Conservation (phyloP, 2,888 invertebrate genomes). For the Macrosoma leucophasiata region DNA sequence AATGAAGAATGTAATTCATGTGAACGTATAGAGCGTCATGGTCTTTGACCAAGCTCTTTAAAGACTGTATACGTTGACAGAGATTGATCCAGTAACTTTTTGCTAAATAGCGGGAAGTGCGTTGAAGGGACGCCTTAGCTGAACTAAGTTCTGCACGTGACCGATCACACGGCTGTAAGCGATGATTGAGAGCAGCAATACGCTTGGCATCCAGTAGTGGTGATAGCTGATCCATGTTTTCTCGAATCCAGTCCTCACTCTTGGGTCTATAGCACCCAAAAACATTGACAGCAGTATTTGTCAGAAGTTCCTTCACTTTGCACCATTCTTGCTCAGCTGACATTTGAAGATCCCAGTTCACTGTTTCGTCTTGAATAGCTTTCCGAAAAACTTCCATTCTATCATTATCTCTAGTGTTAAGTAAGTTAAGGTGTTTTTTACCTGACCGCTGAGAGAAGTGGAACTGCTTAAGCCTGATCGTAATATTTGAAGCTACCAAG, state of each 20-base stretch:
- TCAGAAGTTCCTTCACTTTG: too few relatives aligned
- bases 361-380: neutral
- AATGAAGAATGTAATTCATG: too few relatives aligned
- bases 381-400: neutral
- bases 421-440: neutral
- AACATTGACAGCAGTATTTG: too few relatives aligned
- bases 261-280: neutral
- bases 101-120: neutral
- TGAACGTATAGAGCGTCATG: too few relatives aligned
- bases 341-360: neutral
- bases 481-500: constrained; percentile 2
- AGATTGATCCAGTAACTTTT: constrained; percentile 1
- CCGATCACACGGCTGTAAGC: too few relatives aligned
- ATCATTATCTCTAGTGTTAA: neutral
- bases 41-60: constrained; percentile 1
- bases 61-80: constrained; percentile 1
- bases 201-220: neutral
- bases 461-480: neutral
- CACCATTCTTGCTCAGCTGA: neutral
- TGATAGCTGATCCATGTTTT: neutral
- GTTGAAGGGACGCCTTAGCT: neutral
- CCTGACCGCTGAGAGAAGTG: constrained; percentile 1
- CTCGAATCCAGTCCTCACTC: neutral
- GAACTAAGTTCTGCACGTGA: too few relatives aligned
- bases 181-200: too few relatives aligned